phyloP scores from a whole-genome alignment of 1,140 invertebrate genomes.

The Sesamia nonagrioides region DNA sequence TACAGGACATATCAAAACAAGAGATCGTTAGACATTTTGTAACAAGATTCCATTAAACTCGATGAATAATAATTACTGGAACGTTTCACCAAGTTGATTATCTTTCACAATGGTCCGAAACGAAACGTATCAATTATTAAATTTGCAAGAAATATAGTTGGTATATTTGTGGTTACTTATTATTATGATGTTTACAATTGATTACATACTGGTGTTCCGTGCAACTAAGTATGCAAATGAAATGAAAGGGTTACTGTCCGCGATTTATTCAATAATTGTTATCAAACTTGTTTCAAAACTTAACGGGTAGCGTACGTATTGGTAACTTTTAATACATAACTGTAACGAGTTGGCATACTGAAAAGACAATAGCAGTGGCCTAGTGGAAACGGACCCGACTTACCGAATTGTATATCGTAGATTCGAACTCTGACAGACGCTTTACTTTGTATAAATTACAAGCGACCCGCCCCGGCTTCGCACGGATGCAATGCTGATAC shows the following conservation, averaged over 20 bases:
- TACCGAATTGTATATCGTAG: too few relatives aligned
- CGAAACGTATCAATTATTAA: conserved; percentile 56
- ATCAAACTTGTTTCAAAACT: conserved; percentile 48
- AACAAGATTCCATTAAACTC: conserved; percentile 47
- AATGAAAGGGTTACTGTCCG: conserved; percentile 49
- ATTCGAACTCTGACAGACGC: too few relatives aligned
- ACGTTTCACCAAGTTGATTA: conserved; percentile 45
- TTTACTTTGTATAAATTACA: too few relatives aligned
- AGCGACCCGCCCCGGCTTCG: too few relatives aligned
- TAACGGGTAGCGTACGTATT: conserved; percentile 34
- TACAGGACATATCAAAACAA: conserved; percentile 35
- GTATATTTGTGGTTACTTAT: conserved; percentile 38
- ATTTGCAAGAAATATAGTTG: conserved; percentile 56
- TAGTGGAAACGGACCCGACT: too few relatives aligned
- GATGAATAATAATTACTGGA: conserved; percentile 36
- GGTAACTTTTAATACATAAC: conserved; percentile 6
- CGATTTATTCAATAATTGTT: conserved; percentile 52
- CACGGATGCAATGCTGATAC: too few relatives aligned
- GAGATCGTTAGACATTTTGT: conserved; percentile 32
- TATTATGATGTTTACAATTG: conserved; percentile 53
- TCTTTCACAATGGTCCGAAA: conserved; percentile 56
- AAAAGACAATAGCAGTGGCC: not conserved
- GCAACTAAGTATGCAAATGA: conserved; percentile 54
- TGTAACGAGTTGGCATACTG: conserved; percentile 5
- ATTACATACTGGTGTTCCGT: conserved; percentile 40